These are phyloP conservation scores for Sceloporus undulatus DNA, from an alignment of 2,113 vertebrate genomes.

Conservation along the genomic window DNA sequence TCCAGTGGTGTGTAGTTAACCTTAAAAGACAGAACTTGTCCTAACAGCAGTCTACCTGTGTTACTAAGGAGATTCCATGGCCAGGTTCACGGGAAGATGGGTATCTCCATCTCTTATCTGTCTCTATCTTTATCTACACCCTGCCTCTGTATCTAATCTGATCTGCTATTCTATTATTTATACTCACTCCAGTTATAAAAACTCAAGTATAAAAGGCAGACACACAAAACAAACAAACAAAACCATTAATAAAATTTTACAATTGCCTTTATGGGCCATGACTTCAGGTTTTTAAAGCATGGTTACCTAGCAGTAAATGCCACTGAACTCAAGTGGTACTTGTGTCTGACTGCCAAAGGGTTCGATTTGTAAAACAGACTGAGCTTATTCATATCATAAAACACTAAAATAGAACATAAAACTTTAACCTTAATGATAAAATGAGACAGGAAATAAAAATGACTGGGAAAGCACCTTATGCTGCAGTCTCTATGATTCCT, in stretches of 20 bases:
- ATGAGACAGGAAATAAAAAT: background rate
- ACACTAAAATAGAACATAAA: background rate
- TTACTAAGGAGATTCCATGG: too few species aligned
- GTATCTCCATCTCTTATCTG: too few species aligned
- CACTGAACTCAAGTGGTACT: background rate
- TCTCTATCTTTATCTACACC: too few species aligned
- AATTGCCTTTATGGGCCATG: background rate
- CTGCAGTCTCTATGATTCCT: background rate
- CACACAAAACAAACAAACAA: background rate
- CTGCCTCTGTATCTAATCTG: too few species aligned
- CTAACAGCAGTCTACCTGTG: too few species aligned
- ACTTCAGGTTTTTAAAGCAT: background rate
- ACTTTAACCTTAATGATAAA: background rate
- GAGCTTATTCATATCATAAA: background rate
- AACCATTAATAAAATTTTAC: background rate
- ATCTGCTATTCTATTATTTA: too few species aligned
- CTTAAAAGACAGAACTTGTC: too few species aligned
- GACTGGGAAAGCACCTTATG: background rate
- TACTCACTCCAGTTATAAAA: too few species aligned
- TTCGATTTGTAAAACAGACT: too few species aligned
- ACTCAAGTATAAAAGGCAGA: too few species aligned
- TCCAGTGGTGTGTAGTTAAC: too few species aligned
- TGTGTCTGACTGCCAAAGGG: background rate
- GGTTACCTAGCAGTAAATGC: background rate
- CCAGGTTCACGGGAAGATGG: too few species aligned